Base-by-base conservation (phyloP, 2,797 vertebrate species). In the Corythornis leucogaster region DNA sequence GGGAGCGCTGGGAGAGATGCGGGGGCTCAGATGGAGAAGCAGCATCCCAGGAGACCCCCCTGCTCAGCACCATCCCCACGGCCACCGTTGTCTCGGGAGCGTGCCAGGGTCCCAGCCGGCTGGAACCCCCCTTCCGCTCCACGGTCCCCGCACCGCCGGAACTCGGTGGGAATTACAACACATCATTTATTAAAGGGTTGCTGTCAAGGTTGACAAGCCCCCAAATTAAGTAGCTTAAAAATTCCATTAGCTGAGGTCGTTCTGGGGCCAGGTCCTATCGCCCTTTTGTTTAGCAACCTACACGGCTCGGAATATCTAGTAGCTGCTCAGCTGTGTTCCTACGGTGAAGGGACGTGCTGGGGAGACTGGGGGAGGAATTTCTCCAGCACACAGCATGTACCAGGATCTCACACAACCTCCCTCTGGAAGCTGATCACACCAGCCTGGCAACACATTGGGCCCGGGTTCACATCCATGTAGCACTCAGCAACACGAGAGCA, bases 221-320 rank as follows among this genome's bases (percentile, higher is more conserved):
- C 90, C 90, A 93, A 89, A 94, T 95, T 95, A 95, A 95, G 94
- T 90, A 93, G 95, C 94, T 97, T 97, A 94, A 96, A 96, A 96
- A 95, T 96, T 95, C 94, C 93, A 95, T 96, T 96, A 92, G 94
- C 85, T 20, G 94, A 92, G 91, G 95, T 95, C 92, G 93, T 95
- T 92, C 95, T 94, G 92, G 90, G 94, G 94, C 91, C 92, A 89
- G 93, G 94, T 95, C 96, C 94, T 92, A 93, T 89, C 95, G 94
- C 90, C 89, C 92, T 90, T 94, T 95, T 96, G 94, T 96, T 97
- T 95, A 96, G 96, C 96, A 97, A 88, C 96, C 96, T 96, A 96
- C 96, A 96, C 68, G 91, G 91, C 90, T 96, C 78, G 51, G 92
- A 93, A 88, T 94, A 92, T 94, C 92, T 92, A 58, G 90, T 83